Evolutionary conservation across 2,113 vertebrate genomes (phyloP).

Genomic region (Erinaceus europaeus): DNA sequence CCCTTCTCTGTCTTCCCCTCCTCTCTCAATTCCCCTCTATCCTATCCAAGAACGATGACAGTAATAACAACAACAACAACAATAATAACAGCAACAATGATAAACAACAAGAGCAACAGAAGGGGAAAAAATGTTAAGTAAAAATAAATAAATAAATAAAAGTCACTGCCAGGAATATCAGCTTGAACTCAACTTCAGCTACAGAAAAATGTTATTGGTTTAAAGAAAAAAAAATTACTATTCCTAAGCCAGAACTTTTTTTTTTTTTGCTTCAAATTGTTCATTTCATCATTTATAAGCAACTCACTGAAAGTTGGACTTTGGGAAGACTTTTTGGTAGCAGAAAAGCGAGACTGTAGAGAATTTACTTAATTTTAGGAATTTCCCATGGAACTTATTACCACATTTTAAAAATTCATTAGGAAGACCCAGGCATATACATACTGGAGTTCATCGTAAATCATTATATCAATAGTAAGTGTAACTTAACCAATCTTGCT

Average conservation of each 20-base stretch:
- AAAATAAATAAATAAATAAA: too few species aligned
- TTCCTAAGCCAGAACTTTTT: background rate
- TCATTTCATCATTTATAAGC: background rate
- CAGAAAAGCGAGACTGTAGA: background rate
- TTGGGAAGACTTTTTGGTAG: background rate
- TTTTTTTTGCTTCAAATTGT: background rate
- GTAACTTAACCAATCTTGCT: background rate
- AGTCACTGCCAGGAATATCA: background rate
- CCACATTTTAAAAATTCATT: background rate
- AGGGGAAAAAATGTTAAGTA: too few species aligned
- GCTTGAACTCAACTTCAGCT: background rate
- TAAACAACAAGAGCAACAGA: too few species aligned
- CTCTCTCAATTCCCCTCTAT: too few species aligned
- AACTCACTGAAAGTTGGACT: background rate
- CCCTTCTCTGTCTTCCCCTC: too few species aligned
- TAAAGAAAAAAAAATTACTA: background rate
- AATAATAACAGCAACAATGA: too few species aligned
- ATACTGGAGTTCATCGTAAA: background rate
- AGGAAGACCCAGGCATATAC: background rate
- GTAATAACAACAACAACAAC: too few species aligned
- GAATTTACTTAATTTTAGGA: background rate
- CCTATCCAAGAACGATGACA: too few species aligned
- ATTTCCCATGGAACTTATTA: constrained; percentile 2
- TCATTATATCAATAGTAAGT: background rate
- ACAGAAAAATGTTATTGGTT: background rate